Percentiles rank a stretch among this genome's conserved stretches.
phyloP scores from a whole-genome alignment of 1,140 invertebrate genomes.

The Capitella teleta region DNA sequence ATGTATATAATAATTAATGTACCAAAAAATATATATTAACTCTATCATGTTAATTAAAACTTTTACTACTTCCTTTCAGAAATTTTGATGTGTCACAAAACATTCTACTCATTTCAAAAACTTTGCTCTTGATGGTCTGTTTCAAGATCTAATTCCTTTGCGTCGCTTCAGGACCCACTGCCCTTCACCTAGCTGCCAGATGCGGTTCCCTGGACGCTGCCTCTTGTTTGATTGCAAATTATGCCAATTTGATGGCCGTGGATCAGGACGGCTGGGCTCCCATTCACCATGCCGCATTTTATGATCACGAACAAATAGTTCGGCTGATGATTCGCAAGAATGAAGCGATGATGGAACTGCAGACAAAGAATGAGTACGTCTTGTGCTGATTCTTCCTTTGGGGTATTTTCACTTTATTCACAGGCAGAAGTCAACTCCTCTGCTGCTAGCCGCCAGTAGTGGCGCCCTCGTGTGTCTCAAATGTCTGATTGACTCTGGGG shows the following conservation, averaged over 20 bases:
- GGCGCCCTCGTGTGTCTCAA: conserved; percentile 33
- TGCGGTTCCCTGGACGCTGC: conserved; percentile 36
- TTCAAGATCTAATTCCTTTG: too few relatives aligned
- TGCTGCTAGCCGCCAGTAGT: conserved; percentile 37
- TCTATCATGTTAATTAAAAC: not conserved
- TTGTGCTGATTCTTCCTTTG: not conserved
- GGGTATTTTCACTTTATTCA: conserved; percentile 7
- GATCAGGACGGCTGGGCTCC: conserved; percentile 41
- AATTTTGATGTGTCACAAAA: too few relatives aligned
- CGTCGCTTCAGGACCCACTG: conserved; percentile 33
- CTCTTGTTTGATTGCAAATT: conserved; percentile 33
- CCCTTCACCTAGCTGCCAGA: conserved; percentile 35
- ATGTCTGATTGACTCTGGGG: conserved; percentile 29
- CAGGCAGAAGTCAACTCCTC: conserved; percentile 30
- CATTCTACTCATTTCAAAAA: too few relatives aligned
- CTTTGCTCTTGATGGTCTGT: too few relatives aligned
- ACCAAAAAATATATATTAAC: not conserved
- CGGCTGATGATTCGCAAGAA: conserved; percentile 32
- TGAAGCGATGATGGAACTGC: conserved; percentile 29
- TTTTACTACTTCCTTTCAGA: too few relatives aligned
- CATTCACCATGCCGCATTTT: conserved; percentile 40
- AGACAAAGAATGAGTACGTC: conserved; percentile 35
- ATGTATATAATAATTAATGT: too few relatives aligned
- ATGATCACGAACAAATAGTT: conserved; percentile 33
- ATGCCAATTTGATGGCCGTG: conserved; percentile 29